Conservation (phyloP, 2,797 vertebrate species). For the Micrastur ruficollis region DNA sequence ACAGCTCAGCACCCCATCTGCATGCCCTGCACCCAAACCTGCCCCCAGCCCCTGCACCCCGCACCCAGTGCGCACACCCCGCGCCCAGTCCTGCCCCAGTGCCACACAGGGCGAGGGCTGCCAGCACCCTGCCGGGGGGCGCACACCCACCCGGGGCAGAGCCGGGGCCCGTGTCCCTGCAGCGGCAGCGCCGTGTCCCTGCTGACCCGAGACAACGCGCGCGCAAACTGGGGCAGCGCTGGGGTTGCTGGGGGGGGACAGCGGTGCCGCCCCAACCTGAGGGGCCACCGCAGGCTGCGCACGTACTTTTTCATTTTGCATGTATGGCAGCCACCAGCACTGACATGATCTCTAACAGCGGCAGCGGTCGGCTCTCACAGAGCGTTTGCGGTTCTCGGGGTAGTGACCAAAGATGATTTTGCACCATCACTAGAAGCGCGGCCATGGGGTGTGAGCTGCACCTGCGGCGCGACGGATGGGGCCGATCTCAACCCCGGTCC, state of each 20-base stretch:
- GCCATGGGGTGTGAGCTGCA: background rate
- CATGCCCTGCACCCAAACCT: background rate
- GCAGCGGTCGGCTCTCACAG: accelerated
- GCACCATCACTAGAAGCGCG: background rate
- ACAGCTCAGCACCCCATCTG: background rate
- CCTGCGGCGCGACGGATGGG: background rate
- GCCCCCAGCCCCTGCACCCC: background rate
- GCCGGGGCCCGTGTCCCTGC: background rate
- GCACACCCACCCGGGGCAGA: no score
- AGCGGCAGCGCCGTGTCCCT: background rate
- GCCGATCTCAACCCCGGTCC: background rate
- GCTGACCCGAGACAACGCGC: background rate
- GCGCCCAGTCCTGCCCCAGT: accelerated
- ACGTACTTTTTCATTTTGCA: accelerated
- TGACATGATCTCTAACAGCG: accelerated
- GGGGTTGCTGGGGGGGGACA: background rate
- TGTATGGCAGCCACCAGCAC: accelerated
- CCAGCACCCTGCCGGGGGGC: background rate
- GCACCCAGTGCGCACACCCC: background rate
- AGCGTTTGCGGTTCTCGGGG: background rate
- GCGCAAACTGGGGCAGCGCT: background rate
- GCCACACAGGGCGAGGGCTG: background rate
- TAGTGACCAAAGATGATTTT: background rate
- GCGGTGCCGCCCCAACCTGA: accelerated
- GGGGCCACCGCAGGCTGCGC: background rate